phyloP scores from a whole-genome alignment of 2,797 vertebrate genomes.

The Potorous gilbertii region DNA sequence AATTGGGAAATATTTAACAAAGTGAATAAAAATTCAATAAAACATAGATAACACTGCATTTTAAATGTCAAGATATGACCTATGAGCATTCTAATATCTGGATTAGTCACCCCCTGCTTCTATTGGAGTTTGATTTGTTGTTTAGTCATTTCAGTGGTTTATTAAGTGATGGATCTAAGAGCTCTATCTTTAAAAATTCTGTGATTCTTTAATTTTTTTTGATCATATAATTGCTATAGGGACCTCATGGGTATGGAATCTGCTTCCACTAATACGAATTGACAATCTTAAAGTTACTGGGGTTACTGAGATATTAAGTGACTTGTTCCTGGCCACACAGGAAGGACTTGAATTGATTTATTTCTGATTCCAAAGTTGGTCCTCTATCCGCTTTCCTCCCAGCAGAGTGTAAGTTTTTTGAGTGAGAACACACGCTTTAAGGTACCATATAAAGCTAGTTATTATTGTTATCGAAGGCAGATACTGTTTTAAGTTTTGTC shows the following conservation, averaged over 20 bases:
- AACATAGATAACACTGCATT: background rate
- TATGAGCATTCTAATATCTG: background rate
- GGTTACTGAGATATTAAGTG: background rate
- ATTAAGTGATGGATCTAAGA: background rate
- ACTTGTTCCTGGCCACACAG: background rate
- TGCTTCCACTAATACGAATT: background rate
- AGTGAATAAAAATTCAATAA: background rate
- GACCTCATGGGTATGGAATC: background rate
- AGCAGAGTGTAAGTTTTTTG: background rate
- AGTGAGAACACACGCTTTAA: background rate
- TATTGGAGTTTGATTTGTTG: background rate
- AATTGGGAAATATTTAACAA: background rate
- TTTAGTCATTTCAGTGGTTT: background rate
- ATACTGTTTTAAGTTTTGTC: background rate
- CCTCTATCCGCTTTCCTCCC: background rate
- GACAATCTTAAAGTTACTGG: background rate
- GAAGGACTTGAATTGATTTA: background rate
- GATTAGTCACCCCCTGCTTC: background rate
- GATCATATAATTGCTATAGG: background rate
- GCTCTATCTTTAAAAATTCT: background rate
- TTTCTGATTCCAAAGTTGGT: background rate
- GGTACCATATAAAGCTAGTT: background rate
- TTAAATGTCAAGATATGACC: background rate
- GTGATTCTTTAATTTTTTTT: background rate
- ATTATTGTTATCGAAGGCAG: background rate